Base-by-base conservation (phyloP, 2,797 vertebrate species). In the Echiichthys vipera region DNA sequence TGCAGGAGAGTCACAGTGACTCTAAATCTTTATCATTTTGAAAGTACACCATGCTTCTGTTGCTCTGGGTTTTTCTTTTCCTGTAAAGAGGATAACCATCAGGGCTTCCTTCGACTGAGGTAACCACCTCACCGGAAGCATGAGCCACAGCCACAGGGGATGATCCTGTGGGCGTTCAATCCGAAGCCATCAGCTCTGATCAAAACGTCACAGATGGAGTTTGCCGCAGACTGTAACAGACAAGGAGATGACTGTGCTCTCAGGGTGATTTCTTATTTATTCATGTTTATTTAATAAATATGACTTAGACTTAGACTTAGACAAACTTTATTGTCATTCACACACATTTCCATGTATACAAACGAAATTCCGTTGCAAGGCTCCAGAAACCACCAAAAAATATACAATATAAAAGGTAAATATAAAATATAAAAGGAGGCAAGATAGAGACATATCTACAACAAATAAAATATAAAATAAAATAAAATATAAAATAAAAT, bases 151-250 rank as follows among this genome's bases (percentile, higher is more conserved):
- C 15, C 63, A 39, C 25, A 18, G 27, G 56, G 32, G 62, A 25
- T 5, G n/a, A 61, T 36, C 61, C 46, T 17, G 71, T 81, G 65
- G 53, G 77, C 29, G 72, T 76, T 61, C 8, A 7, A 13, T 61
- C 56, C 63, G 34, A 45, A 29, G 29, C 6, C 71, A 68, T 69
- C 12, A 34, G 45, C 56, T 27, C 29, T 1, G 51, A 58, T 54
- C 56, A 43, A 25, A 6, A 66, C 65, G 11, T 90, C 85, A 46
- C 55, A 78, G 67, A 40, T 27, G 18, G 49, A 24, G 15, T 68
- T 70, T 11, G 30, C 55, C 63, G 58, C 25, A 55, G 47, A 39
- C 59, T 29, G 13, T 22, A 40, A 15, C 39, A 27, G 43, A 40
- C 15, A 40, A 27, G 46, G 56, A n/a, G 71, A 45, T 45, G 32